Percentiles rank a stretch among this genome's conserved stretches.
phyloP scores from a whole-genome alignment of 2,888 invertebrate genomes.

The Rhaphigaster nebulosa region DNA sequence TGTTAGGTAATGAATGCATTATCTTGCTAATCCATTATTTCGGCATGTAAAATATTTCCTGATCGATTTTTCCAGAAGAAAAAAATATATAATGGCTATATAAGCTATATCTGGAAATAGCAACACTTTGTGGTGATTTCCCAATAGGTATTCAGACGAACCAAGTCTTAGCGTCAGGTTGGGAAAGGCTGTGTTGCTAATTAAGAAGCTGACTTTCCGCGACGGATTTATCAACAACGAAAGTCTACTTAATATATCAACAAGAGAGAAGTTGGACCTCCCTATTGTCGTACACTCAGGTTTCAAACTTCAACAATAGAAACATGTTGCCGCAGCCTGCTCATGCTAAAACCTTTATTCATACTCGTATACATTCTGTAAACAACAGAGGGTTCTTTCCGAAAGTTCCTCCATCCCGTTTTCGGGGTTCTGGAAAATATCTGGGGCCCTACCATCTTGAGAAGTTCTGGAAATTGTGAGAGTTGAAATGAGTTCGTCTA shows the following conservation, averaged over 20 bases:
- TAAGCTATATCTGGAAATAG: no score
- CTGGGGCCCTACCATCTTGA: neutral
- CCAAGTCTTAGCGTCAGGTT: neutral
- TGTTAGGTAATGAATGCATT: no score
- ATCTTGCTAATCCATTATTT: no score
- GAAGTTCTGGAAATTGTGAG: neutral
- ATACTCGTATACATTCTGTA: slow-evolving; percentile 13
- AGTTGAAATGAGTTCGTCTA: neutral
- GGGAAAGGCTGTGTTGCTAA: neutral
- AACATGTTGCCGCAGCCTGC: neutral
- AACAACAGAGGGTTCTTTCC: neutral
- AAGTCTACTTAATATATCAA: slow-evolving; percentile 6
- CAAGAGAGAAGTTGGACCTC: neutral
- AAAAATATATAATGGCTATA: no score
- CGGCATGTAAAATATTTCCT: no score
- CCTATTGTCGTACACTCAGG: neutral
- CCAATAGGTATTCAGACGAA: neutral
- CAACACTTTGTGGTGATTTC: no score
- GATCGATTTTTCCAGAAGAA: no score
- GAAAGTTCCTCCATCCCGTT: neutral
- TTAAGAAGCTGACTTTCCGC: neutral
- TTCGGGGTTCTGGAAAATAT: neutral
- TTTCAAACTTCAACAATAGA: slow-evolving; percentile 4
- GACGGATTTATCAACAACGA: neutral
- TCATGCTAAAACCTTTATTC: neutral